Base-by-base conservation (phyloP, 2,888 invertebrate genomes). In the Standfussiana lucernea region DNA sequence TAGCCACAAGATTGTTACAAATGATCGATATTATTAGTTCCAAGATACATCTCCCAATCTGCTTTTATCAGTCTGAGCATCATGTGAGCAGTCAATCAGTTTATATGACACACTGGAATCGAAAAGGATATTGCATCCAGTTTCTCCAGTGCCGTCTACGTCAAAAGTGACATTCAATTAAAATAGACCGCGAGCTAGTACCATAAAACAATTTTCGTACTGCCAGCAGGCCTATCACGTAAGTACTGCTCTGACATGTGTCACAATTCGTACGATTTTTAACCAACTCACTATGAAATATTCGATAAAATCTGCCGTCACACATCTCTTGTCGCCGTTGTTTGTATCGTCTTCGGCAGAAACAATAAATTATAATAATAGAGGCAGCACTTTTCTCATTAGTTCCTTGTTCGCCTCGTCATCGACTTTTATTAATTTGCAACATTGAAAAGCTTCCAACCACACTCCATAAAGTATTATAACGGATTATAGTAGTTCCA, bases 381-480 rank as follows among this genome's bases (percentile, higher is more conserved):
- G 65, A 78, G 72, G 35, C 66, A 69, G 21, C 53, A 77, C 64
- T 84, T 79, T 80, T 70, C 62, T 75, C 62, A 80, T 75, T 77
- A 79, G 74, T 83, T 83, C 83, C 79, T 78, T 68, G 64, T 72
- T 74, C 64, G 67, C 78, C 65, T 79, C 66, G 56, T 80, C 72
- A 80, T 87, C 75, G 76, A 67, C 71, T 86, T 85, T 86, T 86
- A 88, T 87, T 89, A 85, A 87, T 86, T 84, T 69, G 80, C 86
- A 83, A 90, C 88, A 88, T 86, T 86, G 82, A 90, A 89, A 88
- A 80, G 82, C 79, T 86, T 85, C 84, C 84, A 88, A 86, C 72
- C 59, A 81, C 70, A 81, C 72, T 83, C 53, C 65, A 59, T 80
- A 71, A 65, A 72, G 64, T 71, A 74, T 72, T 61, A 76, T 80